Evolutionary conservation across 2,113 vertebrate genomes (phyloP).

Genomic region (Leucoraja erinaceus): DNA sequence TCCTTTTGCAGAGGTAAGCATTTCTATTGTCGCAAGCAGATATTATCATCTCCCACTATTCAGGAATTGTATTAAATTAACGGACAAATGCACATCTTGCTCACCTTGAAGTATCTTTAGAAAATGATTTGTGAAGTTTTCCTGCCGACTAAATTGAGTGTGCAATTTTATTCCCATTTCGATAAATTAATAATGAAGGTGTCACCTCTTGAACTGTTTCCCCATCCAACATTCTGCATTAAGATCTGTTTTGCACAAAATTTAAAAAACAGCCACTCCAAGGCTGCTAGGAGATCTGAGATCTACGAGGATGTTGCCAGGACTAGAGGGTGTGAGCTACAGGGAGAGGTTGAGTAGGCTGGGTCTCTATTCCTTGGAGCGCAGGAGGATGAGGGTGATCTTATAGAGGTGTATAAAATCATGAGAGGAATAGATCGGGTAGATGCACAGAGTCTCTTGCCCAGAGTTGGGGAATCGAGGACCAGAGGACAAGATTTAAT

Average conservation of each 20-base stretch:
- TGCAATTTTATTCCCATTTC: neutral
- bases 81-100: slow-evolving; percentile 24
- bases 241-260: neutral
- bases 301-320: too few relatives aligned
- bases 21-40: slow-evolving; percentile 28
- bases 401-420: too few relatives aligned
- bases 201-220: neutral
- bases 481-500: too few relatives aligned
- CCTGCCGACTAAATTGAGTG: neutral
- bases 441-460: too few relatives aligned
- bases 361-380: too few relatives aligned
- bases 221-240: neutral
- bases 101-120: neutral
- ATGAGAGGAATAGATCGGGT: too few relatives aligned
- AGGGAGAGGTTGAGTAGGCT: too few relatives aligned
- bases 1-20: slow-evolving; percentile 37
- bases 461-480: too few relatives aligned
- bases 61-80: slow-evolving; percentile 29
- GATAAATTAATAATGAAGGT: neutral
- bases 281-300: too few relatives aligned
- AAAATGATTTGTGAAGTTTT: neutral
- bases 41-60: slow-evolving; percentile 30
- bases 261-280: neutral
- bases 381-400: too few relatives aligned
- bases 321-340: too few relatives aligned